Base-by-base conservation (phyloP, 2,888 invertebrate genomes). In the Apodemia mormo region DNA sequence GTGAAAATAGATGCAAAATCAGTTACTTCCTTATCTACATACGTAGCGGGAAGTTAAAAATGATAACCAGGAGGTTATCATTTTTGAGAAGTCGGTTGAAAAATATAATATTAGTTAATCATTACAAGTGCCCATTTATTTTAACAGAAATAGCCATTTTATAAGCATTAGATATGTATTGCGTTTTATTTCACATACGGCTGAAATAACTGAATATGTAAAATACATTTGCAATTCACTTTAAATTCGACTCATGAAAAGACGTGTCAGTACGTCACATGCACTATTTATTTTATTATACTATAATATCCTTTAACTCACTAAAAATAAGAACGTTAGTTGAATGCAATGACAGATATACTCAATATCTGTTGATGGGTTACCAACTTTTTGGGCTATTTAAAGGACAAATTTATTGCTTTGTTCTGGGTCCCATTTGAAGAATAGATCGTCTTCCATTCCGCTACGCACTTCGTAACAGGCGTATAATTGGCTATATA, bases 211-310 rank as follows among this genome's bases (percentile, higher is more conserved):
- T 69, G 69, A 69, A 69, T 69, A 69, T 69, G 69, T 66, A 69
- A 68, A 66, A 43, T 69, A 69, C 43, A 69, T 69, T 69, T 72
- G 72, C 70, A 72, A 72, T 72, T 72, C 72, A 72, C 70, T 72
- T 70, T 72, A 72, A 72, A 72, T 70, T 72, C 72, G 70, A 64
- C 61, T 70, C 68, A 68, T 72, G 70, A 66, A 68, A 68, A 61
- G 72, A 67, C 61, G 68, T 66, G 68, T 70, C 72, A 70, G 61
- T 67, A 58, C 68, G 68, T 69, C 54, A 69, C 54, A 65, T 65
- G 40, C 61, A 64, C 37, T 65, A 37, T 29, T 37, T 12, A 52
- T 29, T 54, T 54, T 65, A 22, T 37, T 64, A 52, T 52, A 65
- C 56, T 65, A 54, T 33, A 54, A 54, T 54, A 45, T 30, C n/a